Evolutionary conservation across 2,113 vertebrate genomes (phyloP).

Genomic region (Hydrochoerus hydrochaeris): DNA sequence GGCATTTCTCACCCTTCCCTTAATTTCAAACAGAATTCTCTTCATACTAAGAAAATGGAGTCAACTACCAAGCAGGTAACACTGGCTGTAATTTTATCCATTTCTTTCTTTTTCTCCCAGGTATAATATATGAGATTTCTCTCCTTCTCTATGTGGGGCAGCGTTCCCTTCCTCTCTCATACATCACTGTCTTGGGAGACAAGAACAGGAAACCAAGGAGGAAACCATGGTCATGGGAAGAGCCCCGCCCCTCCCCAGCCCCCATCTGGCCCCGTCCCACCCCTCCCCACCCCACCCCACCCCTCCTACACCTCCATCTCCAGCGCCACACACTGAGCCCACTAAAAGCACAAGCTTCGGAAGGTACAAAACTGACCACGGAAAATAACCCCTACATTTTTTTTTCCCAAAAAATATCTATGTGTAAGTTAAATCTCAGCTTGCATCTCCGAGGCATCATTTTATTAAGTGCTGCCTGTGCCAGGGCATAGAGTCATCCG

Average conservation of each 20-base stretch:
- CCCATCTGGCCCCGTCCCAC: no score
- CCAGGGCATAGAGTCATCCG: background rate
- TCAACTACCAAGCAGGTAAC: background rate
- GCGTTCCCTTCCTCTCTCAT: background rate
- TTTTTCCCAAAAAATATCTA: background rate
- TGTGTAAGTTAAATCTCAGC: background rate
- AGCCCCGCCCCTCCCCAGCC: no score
- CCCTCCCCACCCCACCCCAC: no score
- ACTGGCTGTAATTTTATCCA: background rate
- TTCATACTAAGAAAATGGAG: background rate
- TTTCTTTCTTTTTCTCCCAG: background rate
- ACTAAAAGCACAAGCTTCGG: background rate
- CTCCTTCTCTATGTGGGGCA: background rate
- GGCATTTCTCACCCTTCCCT: background rate
- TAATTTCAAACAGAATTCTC: background rate
- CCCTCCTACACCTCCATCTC: fast-evolving
- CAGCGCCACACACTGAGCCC: background rate
- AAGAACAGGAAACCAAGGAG: background rate
- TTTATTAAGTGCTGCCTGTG: background rate
- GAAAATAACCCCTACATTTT: background rate
- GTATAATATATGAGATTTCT: background rate
- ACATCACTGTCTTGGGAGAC: background rate
- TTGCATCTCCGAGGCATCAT: background rate
- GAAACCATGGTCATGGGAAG: background rate
- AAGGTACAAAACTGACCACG: background rate